Percentiles rank a stretch among this genome's conserved stretches.
Evolutionary conservation across 2,113 vertebrate species (phyloP).

Genomic region (Gymnarchus niloticus): DNA sequence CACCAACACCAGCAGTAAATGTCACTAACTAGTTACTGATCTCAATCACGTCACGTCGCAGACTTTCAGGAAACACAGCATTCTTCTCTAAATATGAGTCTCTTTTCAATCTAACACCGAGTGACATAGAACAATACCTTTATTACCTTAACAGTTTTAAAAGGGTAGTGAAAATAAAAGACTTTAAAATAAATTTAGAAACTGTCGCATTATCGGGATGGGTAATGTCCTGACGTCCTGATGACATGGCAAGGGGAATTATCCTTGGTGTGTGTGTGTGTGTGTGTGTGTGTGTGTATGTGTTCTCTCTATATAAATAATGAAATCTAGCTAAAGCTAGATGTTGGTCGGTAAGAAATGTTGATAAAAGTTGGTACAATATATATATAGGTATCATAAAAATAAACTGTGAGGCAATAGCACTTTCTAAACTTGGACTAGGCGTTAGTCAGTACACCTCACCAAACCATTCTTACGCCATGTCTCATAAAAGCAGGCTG

Average conservation of each 20-base stretch:
- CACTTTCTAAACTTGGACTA: neutral
- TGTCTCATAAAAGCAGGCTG: neutral
- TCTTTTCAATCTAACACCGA: neutral
- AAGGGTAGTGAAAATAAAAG: neutral
- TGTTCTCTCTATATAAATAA: constrained; percentile 46
- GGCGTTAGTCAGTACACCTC: neutral
- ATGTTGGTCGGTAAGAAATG: constrained; percentile 32
- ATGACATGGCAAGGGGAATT: neutral
- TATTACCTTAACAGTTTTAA: neutral
- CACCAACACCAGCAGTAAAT: neutral
- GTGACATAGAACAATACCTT: neutral
- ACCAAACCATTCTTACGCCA: neutral
- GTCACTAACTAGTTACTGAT: neutral
- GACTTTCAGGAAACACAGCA: neutral
- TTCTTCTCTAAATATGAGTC: neutral
- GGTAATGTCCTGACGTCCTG: neutral
- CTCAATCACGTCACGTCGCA: neutral
- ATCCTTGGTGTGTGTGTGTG: neutral
- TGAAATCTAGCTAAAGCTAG: constrained; percentile 50
- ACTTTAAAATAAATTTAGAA: too few species aligned
- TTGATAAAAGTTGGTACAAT: neutral
- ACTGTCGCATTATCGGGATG: neutral
- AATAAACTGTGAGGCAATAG: neutral
- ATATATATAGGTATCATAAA: neutral
- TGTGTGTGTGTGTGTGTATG: neutral